These are phyloP conservation scores for Elanoides forficatus DNA, from an alignment of 2,113 vertebrate species.

Conservation along the genomic window DNA sequence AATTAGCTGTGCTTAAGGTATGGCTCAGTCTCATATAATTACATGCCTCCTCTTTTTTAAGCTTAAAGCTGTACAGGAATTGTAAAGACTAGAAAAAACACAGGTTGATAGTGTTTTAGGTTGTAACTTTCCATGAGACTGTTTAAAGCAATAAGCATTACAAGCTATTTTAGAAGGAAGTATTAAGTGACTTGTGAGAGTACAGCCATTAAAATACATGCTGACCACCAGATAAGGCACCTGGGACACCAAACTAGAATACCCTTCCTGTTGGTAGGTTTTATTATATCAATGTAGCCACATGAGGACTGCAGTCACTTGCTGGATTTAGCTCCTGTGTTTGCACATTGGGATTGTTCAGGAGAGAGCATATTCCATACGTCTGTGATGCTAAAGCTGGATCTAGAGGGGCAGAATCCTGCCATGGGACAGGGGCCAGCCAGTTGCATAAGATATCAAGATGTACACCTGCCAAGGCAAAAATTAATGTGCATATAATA, in stretches of 20 bases:
- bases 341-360: fast-evolving
- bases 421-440: background rate
- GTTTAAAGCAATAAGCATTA: background rate
- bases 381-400: background rate
- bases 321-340: background rate
- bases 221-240: background rate
- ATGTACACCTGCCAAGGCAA: background rate
- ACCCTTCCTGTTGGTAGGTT: background rate
- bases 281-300: background rate
- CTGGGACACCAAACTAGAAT: background rate
- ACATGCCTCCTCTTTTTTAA: background rate
- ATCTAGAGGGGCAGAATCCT: background rate
- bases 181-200: background rate
- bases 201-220: background rate
- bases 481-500: background rate
- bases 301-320: fast-evolving
- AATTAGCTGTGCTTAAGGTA: background rate
- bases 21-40: background rate
- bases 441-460: background rate
- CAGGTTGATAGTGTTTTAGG: background rate
- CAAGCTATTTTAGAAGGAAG: background rate
- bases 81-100: background rate
- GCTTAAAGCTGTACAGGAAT: background rate
- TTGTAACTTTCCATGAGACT: background rate
- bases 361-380: fast-evolving